Percentiles rank a stretch among this genome's conserved stretches.
These are phyloP conservation scores for Macrostomum cliftonense DNA, from an alignment of 2,888 invertebrate species.

Conservation along the genomic window DNA sequence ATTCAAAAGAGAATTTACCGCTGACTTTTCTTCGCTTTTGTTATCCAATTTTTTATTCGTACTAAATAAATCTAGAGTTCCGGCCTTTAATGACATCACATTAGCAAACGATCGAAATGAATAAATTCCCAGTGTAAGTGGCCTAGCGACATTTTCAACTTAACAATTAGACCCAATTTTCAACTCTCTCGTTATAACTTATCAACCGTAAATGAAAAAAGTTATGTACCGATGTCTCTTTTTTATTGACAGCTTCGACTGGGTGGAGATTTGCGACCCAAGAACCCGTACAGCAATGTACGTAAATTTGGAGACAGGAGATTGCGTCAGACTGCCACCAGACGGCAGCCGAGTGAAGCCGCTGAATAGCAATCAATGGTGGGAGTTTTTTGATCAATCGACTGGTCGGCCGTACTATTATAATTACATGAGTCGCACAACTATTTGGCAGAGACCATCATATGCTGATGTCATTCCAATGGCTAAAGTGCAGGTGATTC, in stretches of 20 bases:
- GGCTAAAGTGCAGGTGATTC: slow-evolving; percentile 59
- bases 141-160: no score
- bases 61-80: no score
- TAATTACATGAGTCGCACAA: slow-evolving; percentile 78
- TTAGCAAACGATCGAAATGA: no score
- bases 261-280: slow-evolving; percentile 98
- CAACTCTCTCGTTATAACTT: no score
- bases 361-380: slow-evolving; percentile 94
- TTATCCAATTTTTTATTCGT: no score
- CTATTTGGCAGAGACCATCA: slow-evolving; percentile 87
- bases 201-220: no score
- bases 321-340: slow-evolving; percentile 45
- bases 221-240: no score
- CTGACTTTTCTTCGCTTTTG: no score
- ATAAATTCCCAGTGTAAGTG: no score
- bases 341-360: slow-evolving; percentile 48
- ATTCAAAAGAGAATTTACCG: no score
- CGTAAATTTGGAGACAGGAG: slow-evolving; percentile 90
- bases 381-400: slow-evolving; percentile 92
- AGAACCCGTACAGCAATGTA: slow-evolving; percentile 97
- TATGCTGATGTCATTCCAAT: slow-evolving; percentile 94
- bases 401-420: slow-evolving; percentile 84
- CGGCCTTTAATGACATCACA: no score
- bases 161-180: no score
- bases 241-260: slow-evolving; percentile 46